These are phyloP conservation scores for Rattus rattus DNA, from an alignment of 2,113 vertebrate species.

Conservation along the genomic window DNA sequence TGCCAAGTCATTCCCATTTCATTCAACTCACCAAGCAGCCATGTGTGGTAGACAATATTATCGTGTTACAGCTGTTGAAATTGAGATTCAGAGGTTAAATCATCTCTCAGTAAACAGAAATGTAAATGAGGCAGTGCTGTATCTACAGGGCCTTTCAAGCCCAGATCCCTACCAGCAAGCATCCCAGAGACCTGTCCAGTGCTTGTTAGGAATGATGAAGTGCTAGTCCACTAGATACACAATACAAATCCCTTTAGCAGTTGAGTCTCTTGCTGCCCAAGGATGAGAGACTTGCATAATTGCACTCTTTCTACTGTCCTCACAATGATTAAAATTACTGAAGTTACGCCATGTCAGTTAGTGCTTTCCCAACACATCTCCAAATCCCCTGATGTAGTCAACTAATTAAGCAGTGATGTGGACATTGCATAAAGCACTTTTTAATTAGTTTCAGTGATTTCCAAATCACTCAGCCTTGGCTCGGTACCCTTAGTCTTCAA, in stretches of 20 bases:
- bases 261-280: constrained; percentile 1
- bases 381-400: constrained; percentile 45
- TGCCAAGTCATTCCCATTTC: background rate
- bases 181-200: background rate
- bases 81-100: background rate
- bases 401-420: constrained; percentile 66
- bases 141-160: background rate
- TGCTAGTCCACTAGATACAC: background rate
- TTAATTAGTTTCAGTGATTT: constrained; percentile 73
- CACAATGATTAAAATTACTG: constrained; percentile 20
- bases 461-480: constrained; percentile 62
- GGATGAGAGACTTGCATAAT: constrained; percentile 2
- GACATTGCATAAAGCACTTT: constrained; percentile 65
- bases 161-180: background rate
- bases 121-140: background rate
- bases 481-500: constrained; percentile 55
- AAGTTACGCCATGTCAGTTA: constrained; percentile 27
- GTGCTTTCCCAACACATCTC: constrained; percentile 37
- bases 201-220: background rate
- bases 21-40: background rate
- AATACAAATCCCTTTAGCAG: background rate
- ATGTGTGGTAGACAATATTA: background rate
- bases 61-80: background rate
- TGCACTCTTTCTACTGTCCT: background rate
- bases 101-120: background rate